Conservation (phyloP, 2,888 invertebrate species). For the Hesperia comma region DNA sequence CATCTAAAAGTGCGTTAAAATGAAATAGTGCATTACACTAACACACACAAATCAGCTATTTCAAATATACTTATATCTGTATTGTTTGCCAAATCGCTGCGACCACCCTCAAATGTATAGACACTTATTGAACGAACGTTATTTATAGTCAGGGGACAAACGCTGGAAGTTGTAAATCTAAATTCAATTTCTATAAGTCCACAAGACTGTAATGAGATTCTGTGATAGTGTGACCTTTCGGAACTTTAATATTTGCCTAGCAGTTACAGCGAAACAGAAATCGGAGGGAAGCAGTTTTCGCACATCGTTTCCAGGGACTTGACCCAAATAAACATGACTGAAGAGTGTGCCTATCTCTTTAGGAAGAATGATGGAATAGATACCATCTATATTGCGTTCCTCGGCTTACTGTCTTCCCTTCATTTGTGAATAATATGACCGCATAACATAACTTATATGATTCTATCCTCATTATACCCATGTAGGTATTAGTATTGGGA, state of each 20-base stretch:
- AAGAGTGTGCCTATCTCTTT: not conserved
- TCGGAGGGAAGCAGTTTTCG: slow-evolving; percentile 26
- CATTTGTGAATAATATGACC: not conserved
- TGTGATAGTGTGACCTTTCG: slow-evolving; percentile 40
- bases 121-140: slow-evolving; percentile 15
- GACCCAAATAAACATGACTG: slow-evolving; percentile 33
- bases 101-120: slow-evolving; percentile 10
- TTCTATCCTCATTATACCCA: too few relatives aligned
- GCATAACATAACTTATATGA: not conserved
- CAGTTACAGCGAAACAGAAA: slow-evolving; percentile 37
- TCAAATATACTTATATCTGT: slow-evolving; percentile 10
- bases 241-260: slow-evolving; percentile 46
- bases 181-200: slow-evolving; percentile 36
- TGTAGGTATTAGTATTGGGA: too few relatives aligned
- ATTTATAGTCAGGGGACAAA: slow-evolving; percentile 25
- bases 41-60: too few relatives aligned
- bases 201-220: slow-evolving; percentile 37
- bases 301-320: slow-evolving; percentile 17
- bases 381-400: not conserved
- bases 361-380: not conserved
- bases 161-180: slow-evolving; percentile 31
- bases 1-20: too few relatives aligned
- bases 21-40: too few relatives aligned
- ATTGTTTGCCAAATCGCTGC: slow-evolving; percentile 12
- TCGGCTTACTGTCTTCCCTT: slow-evolving; percentile 7